A percentile compares a stretch with the other conserved stretches of the same genome.
phyloP scores from a whole-genome alignment of 2,888 invertebrate species.

The Ceriagrion tenellum region DNA sequence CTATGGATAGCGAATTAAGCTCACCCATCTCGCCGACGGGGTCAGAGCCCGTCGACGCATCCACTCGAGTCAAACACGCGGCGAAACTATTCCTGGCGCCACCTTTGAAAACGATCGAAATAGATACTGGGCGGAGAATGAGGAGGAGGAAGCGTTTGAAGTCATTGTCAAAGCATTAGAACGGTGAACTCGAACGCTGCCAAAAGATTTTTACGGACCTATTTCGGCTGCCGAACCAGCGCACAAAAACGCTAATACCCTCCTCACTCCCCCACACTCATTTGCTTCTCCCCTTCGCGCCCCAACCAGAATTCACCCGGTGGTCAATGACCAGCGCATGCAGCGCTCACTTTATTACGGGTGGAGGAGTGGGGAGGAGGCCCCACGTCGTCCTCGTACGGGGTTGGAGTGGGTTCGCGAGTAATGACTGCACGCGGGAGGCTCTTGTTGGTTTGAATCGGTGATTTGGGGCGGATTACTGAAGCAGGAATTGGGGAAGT shows the following conservation, averaged over 20 bases:
- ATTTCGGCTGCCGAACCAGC: background rate
- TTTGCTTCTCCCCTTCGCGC: background rate
- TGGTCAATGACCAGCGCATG: slow-evolving; percentile 38
- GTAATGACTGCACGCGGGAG: background rate
- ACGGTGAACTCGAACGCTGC: background rate
- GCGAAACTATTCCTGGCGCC: background rate
- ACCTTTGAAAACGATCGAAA: background rate
- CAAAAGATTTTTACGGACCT: background rate
- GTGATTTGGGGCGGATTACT: background rate
- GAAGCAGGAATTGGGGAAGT: no score
- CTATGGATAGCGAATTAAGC: no score
- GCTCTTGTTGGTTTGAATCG: background rate
- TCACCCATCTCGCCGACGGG: background rate
- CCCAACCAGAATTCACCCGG: background rate
- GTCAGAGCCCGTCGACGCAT: background rate
- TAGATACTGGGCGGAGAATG: background rate
- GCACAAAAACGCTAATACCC: background rate
- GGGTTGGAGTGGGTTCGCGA: background rate
- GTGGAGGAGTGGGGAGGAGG: background rate
- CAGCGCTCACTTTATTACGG: background rate
- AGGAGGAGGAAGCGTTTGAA: background rate
- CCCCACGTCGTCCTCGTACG: background rate
- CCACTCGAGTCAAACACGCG: background rate
- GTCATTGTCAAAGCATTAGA: slow-evolving; percentile 25
- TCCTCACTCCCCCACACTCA: background rate